Base-by-base conservation (phyloP, 2,888 invertebrate genomes). In the Loripinus fragilis region DNA sequence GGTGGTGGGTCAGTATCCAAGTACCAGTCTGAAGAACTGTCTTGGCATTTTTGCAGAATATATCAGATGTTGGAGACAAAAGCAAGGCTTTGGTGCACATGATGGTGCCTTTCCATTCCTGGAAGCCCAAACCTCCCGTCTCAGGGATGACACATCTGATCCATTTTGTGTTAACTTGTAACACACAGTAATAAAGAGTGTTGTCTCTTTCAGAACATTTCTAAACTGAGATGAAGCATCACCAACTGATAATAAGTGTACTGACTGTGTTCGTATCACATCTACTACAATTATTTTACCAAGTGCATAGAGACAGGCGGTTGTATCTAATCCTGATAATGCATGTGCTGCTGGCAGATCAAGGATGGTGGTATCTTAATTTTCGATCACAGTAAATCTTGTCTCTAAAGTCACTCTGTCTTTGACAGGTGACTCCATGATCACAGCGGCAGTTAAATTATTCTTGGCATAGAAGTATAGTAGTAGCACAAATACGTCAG, bases 401-500 rank as follows among this genome's bases (percentile, higher is more conserved):
- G 30, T 64, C 15, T 64, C 64, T 33, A 64, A 8, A 64, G n/a
- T n/a, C 7, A 7, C 28, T 7, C 64, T 10, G 25, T 64, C 64
- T 28, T 25, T 64, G 8, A 64, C 35, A 30, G 64, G 64, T 10
- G 64, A 64, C 64, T 64, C 64, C 64, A 64, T 64, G 8, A 64
- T 33, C 8, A 64, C 64, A 7, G 30, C 8, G 8, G 28, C n/a
- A 23, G 64, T 64, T n/a, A 64, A 7, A 17, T 64, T 30, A 12
- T 17, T 8, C 15, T 64, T 7, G 15, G n/a, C 7, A 35, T 64
- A 64, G 28, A 33, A 35, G 35, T 50, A 50, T n/a, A 50, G n/a
- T 7, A n/a, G 5, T n/a, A 50, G 50, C 23, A 50, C 50, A 20
- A 50, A 50, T n/a, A 50, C 50, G n/a, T 50, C 50, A 20, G 50